These are phyloP conservation scores for Ectropis crepuscularia DNA, from an alignment of 2,888 invertebrate species.

Conservation along the genomic window DNA sequence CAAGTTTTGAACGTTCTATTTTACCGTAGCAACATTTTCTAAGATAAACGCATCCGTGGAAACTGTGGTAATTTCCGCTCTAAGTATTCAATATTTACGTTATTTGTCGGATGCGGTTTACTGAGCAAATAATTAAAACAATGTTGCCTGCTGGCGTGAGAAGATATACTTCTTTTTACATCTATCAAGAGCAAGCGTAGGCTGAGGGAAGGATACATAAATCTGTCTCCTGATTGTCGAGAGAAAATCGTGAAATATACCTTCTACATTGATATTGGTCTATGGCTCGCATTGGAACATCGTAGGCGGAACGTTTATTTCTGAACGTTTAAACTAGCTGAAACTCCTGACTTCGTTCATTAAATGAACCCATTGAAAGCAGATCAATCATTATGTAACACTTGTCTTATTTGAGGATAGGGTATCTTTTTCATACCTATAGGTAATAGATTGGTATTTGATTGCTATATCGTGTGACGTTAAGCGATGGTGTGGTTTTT, in stretches of 20 bases:
- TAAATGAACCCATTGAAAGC: too few relatives aligned
- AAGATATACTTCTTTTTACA: constrained; percentile 48
- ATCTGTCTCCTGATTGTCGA: constrained; percentile 67
- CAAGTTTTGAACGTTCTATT: background rate
- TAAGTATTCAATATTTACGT: constrained; percentile 11
- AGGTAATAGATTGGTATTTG: too few relatives aligned
- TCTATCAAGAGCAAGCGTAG: constrained; percentile 61
- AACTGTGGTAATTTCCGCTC: constrained; percentile 9
- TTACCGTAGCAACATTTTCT: background rate
- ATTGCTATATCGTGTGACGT: too few relatives aligned
- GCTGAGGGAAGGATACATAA: constrained; percentile 67
- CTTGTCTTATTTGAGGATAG: too few relatives aligned
- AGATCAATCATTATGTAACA: too few relatives aligned
- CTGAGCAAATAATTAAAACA: constrained; percentile 18
- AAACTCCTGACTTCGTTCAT: too few relatives aligned
- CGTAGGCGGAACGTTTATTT: constrained; percentile 57
- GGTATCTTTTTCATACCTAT: too few relatives aligned
- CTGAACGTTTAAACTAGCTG: background rate
- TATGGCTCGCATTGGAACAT: constrained; percentile 54
- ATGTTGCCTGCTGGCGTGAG: constrained; percentile 20
- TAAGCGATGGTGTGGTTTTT: too few relatives aligned
- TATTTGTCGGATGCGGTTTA: constrained; percentile 15
- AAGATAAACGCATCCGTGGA: background rate
- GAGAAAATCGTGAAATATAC: constrained; percentile 70
- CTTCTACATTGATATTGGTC: constrained; percentile 47